Evolutionary conservation across 2,888 invertebrate genomes (phyloP), one percentile per base, ranked within the genome.

Genomic region (Acheta domesticus): DNA sequence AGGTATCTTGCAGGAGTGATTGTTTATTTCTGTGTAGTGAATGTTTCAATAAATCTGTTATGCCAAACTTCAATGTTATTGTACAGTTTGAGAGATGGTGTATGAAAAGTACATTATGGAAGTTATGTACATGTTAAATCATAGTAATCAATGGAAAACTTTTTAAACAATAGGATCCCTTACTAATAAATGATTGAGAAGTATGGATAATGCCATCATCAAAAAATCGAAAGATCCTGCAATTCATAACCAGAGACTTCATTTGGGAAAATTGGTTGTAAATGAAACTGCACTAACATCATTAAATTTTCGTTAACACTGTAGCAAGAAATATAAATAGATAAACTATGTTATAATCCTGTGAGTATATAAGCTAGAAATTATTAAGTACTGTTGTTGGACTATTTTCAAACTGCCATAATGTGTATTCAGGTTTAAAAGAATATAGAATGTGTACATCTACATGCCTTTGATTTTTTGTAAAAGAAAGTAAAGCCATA

Each of bases 1-100:
- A 62, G 62, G n/a, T 62, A 62, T 62, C 62, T 62, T 62, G 62
- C 62, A 62, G 62, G 62, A 62, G 62, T 62, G 62, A n/a, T 62
- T 62, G 62, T 14, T 62, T n/a, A n/a, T 62, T 62, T 62, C 62
- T 62, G 62, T 62, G 62, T 62, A 62, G 62, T 62, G 62, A 19
- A 62, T 62, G 62, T 62, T 12, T n/a, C 62, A 62, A 19, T 19
- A 62, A 62, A 19, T n/a, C n/a, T 14, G 14, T 62, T 19, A 62
- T 19, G 16, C 62, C 14, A 62, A 62, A 62, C 62, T 19, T 62
- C n/a, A n/a, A 62, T 62, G 62, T 62, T 62, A 62, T 62, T 62
- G 62, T 62, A 62, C 62, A 62, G 62, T 62, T 62, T 62, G 62
- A 62, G n/a, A 62, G 62, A 62, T n/a, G n/a, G 62, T 12, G n/a